These are phyloP conservation scores for Gavia stellata DNA, from an alignment of 2,113 vertebrate species.

Conservation along the genomic window DNA sequence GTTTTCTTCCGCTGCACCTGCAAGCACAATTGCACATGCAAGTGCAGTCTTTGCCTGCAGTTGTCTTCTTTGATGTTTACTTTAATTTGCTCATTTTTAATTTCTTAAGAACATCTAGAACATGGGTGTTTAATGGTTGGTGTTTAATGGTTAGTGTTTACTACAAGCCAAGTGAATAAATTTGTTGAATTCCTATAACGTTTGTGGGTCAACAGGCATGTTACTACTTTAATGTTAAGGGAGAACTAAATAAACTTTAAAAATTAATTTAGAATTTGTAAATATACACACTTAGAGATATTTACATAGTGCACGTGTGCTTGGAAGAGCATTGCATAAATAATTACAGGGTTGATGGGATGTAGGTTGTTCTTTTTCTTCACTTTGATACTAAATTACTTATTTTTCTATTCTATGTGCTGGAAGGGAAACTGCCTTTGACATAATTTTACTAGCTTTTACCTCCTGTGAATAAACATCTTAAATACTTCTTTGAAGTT, in stretches of 20 bases:
- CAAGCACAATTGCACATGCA: not conserved
- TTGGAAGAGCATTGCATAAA: not conserved
- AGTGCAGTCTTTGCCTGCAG: not conserved
- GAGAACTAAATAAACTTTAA: not conserved
- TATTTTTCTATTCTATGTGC: not conserved
- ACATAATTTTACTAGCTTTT: not conserved
- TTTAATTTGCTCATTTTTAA: not conserved
- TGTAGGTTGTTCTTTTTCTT: not conserved
- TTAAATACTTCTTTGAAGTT: not conserved
- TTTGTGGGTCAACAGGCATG: not conserved
- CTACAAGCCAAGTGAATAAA: not conserved
- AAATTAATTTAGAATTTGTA: not conserved
- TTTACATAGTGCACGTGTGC: not conserved
- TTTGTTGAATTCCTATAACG: not conserved
- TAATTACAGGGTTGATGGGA: not conserved
- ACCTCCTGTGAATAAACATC: not conserved
- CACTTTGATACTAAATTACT: not conserved
- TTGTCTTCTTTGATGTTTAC: not conserved
- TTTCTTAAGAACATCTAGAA: not conserved
- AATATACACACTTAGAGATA: not conserved
- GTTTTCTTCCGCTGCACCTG: not conserved
- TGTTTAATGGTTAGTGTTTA: not conserved
- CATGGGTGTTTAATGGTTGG: not conserved
- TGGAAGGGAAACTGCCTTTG: not conserved
- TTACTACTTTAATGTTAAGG: not conserved